Conservation (phyloP, 2,797 vertebrate genomes). For the Kryptopterus vitreolus region DNA sequence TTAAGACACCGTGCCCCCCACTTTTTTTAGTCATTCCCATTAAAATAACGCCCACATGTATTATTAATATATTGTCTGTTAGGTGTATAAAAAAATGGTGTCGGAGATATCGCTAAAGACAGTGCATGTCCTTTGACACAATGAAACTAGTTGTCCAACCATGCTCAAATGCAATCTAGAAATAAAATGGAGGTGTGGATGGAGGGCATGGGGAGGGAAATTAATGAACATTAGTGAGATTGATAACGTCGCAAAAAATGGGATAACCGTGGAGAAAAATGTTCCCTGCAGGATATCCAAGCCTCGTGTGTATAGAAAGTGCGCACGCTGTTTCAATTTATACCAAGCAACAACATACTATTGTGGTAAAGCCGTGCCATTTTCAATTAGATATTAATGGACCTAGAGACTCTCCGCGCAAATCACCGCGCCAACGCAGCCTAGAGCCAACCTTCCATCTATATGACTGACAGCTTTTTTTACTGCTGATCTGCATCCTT, state of each 20-base stretch:
- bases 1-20: no score
- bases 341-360: constrained; percentile 2
- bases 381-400: constrained; percentile 15
- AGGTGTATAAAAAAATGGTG: not conserved
- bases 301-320: not conserved
- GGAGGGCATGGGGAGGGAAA: not conserved
- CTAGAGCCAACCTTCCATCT: constrained; percentile 23
- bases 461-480: constrained; percentile 38
- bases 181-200: not conserved
- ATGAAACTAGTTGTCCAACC: not conserved
- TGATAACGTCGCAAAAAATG: not conserved
- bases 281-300: not conserved
- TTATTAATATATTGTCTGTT: not conserved
- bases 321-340: not conserved
- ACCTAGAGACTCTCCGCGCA: constrained; percentile 5
- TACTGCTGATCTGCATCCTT: constrained; percentile 29
- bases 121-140: not conserved
- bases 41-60: no score
- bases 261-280: constrained; percentile 6
- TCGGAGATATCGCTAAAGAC: no score
- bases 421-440: constrained; percentile 9
- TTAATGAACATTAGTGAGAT: not conserved
- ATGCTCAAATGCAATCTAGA: not conserved
- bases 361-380: not conserved
- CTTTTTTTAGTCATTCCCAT: no score